Percentiles rank a stretch among this genome's conserved stretches.
Conservation (phyloP, 2,797 vertebrate genomes). For the Smutsia temminckii region DNA sequence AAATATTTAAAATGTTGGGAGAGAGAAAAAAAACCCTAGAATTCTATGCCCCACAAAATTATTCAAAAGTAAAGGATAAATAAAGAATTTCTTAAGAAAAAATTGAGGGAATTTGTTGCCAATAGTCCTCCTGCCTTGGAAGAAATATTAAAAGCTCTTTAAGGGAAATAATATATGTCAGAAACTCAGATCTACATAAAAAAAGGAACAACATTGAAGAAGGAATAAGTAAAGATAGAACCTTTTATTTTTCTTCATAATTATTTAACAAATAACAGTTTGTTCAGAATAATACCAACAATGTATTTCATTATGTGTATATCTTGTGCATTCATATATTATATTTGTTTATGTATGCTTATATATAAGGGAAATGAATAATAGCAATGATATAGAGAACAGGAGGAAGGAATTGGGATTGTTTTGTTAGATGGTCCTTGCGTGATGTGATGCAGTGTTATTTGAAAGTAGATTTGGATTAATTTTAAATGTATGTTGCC, state of each 20-base stretch:
- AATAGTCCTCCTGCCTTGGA: not conserved
- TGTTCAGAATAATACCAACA: not conserved
- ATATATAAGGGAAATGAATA: not conserved
- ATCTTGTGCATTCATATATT: not conserved
- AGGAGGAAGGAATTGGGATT: not conserved
- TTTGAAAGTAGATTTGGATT: not conserved
- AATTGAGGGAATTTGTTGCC: not conserved
- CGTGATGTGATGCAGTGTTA: not conserved
- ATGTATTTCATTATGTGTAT: not conserved
- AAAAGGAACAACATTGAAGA: not conserved
- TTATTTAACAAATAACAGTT: not conserved
- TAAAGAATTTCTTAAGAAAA: not conserved
- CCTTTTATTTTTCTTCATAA: not conserved
- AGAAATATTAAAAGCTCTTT: not conserved
- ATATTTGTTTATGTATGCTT: not conserved
- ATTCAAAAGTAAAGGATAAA: not conserved
- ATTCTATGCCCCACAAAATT: not conserved
- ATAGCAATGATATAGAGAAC: not conserved
- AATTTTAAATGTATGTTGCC: not conserved
- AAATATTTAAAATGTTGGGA: not conserved
- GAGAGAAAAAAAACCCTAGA: not conserved
- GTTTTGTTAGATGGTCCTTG: not conserved
- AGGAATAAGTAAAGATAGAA: not conserved
- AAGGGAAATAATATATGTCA: not conserved
- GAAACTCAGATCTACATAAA: not conserved